Evolutionary conservation across 2,113 vertebrate genomes (phyloP), one percentile per base, ranked within the genome.

Genomic region (Brachypteracias leptosomus): DNA sequence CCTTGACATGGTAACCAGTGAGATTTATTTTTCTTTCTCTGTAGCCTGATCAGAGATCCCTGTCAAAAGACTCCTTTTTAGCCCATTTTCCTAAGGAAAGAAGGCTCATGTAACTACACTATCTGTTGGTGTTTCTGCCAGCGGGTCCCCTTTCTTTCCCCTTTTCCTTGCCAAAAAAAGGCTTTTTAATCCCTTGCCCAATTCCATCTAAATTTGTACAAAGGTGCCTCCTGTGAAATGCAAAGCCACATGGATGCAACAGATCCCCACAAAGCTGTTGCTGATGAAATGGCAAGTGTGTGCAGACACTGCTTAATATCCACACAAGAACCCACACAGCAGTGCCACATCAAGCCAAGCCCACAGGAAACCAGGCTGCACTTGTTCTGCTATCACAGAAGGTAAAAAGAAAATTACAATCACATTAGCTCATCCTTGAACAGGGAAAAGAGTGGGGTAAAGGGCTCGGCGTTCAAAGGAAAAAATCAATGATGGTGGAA

Each of bases 161-260:
- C 6, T 13, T 19, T 78, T 88, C 46, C 29, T 82, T 75, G 85
- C 67, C 74, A 93, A 89, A 81, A n/a, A 87, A 65, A 79, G 2
- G 52, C 66, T 35, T 28, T 86, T 94, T 92, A 88, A 94, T 51
- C 72, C 38, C 16, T 74, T 94, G 72, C 88, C 55, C 67, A 80
- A 84, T 90, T 90, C 68, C 33, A 35, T 80, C 79, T 86, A 49
- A 66, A 88, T 92, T 92, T 94, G 72, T 89, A 94, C 83, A 95
- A 84, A 94, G 90, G 68, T 94, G 84, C 42, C 51, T 66, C 62
- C 40, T 74, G 29, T 74, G 68, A 86, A 92, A 84, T 71, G 47
- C 72, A 88, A 84, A 88, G 66, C 51, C 47, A 55, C 51, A 70
- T 42, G 0, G 4, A 92, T 89, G 63, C 90, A 83, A 80, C 11